phyloP scores from a whole-genome alignment of 2,113 vertebrate genomes.

The Willisornis vidua region DNA sequence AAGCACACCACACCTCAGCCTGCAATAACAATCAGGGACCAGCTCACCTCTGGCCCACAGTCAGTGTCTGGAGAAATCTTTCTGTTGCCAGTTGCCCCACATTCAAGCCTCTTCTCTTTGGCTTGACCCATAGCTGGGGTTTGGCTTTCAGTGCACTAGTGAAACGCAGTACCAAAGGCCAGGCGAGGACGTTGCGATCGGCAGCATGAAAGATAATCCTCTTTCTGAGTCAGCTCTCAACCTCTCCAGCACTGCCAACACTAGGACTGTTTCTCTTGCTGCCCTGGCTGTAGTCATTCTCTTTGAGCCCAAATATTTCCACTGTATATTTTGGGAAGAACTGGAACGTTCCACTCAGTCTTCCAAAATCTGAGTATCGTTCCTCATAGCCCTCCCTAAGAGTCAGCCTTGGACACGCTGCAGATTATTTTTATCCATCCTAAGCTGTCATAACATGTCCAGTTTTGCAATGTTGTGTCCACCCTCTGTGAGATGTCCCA shows the following conservation, averaged over 20 bases:
- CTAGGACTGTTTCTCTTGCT: not conserved
- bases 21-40: constrained; percentile 28
- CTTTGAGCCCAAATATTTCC: constrained; percentile 34
- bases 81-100: not conserved
- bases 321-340: constrained; percentile 49
- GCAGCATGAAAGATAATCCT: not conserved
- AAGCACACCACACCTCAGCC: not conserved
- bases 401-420: not conserved
- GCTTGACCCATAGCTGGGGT: not conserved
- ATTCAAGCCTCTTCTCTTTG: not conserved
- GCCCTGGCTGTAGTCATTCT: not conserved
- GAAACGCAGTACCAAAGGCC: constrained; percentile 18
- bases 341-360: constrained; percentile 17
- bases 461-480: not conserved
- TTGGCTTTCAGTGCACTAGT: not conserved
- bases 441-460: accelerated
- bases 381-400: not conserved
- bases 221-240: constrained; percentile 35
- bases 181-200: not conserved
- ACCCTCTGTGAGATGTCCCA: not conserved
- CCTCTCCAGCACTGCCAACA: not conserved
- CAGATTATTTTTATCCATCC: constrained; percentile 28
- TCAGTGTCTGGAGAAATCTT: not conserved
- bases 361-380: constrained; percentile 22
- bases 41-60: constrained; percentile 36